phyloP scores from a whole-genome alignment of 2,888 invertebrate genomes.

The Eupelmus urozonus region DNA sequence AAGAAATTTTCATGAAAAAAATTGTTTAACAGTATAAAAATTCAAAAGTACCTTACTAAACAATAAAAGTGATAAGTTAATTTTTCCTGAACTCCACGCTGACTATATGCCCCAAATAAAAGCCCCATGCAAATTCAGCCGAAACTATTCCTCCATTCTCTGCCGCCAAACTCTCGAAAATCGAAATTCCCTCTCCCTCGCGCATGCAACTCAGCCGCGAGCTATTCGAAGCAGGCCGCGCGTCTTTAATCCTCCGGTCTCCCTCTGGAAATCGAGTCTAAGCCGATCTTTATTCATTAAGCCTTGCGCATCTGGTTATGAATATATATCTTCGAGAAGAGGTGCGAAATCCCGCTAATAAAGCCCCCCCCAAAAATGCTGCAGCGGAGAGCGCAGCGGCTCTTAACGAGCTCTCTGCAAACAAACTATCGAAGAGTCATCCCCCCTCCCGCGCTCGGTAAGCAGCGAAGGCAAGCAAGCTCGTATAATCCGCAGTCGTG shows the following conservation, averaged over 20 bases:
- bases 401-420: neutral
- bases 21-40: too few species aligned
- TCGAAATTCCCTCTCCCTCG: too few species aligned
- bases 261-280: constrained; percentile 1
- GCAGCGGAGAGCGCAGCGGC: neutral
- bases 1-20: too few species aligned
- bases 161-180: too few species aligned
- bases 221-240: constrained; percentile 22
- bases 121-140: neutral
- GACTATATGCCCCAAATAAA: too few species aligned
- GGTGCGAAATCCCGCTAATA: neutral
- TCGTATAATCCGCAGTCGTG: too few species aligned
- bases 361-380: neutral
- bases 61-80: too few species aligned
- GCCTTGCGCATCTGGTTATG: neutral
- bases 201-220: neutral
- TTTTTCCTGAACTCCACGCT: too few species aligned
- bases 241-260: constrained; percentile 11
- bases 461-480: too few species aligned
- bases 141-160: too few species aligned
- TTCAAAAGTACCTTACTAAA: too few species aligned
- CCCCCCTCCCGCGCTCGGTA: too few species aligned
- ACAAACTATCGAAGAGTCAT: constrained; percentile 1
- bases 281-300: constrained; percentile 43
- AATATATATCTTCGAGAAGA: constrained; percentile 6